Percentiles rank a stretch among this genome's conserved stretches.
These are phyloP conservation scores for Drosophila fuyamai DNA, from an alignment of 1,140 invertebrate species.

Conservation along the genomic window DNA sequence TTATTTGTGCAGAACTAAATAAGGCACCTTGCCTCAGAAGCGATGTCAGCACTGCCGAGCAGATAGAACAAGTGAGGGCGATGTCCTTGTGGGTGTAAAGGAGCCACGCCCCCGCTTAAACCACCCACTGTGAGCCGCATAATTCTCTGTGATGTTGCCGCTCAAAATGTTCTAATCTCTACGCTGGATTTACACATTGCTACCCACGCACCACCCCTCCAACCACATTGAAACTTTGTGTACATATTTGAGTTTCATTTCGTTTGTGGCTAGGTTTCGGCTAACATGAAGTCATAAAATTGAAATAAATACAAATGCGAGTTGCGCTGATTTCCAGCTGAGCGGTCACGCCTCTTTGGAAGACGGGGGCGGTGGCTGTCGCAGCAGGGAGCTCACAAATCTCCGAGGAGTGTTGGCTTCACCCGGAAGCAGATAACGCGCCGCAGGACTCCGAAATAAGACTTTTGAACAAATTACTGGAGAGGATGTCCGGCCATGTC, in stretches of 20 bases:
- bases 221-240: conserved; percentile 73
- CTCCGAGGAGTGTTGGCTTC: conserved; percentile 48
- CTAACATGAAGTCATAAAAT: conserved; percentile 82
- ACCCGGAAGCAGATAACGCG: conserved; percentile 9
- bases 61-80: conserved; percentile 13
- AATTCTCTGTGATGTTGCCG: conserved; percentile 58
- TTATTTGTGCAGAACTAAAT: no score
- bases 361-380: conserved; percentile 9
- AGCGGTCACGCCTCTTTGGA: conserved; percentile 55
- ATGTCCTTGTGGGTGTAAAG: conserved; percentile 62
- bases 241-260: conserved; percentile 83
- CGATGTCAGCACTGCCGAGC: no score
- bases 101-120: conserved; percentile 65
- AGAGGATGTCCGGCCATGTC: neutral
- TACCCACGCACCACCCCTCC: neutral
- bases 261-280: conserved; percentile 74
- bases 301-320: conserved; percentile 81
- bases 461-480: conserved; percentile 17
- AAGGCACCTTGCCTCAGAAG: no score
- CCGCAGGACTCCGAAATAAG: neutral
- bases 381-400: conserved; percentile 53
- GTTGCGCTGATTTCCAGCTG: conserved; percentile 62
- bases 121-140: conserved; percentile 37
- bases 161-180: conserved; percentile 76
- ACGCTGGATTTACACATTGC: conserved; percentile 62